Evolutionary conservation across 2,113 vertebrate genomes (phyloP).

Genomic region (Psophia crepitans): DNA sequence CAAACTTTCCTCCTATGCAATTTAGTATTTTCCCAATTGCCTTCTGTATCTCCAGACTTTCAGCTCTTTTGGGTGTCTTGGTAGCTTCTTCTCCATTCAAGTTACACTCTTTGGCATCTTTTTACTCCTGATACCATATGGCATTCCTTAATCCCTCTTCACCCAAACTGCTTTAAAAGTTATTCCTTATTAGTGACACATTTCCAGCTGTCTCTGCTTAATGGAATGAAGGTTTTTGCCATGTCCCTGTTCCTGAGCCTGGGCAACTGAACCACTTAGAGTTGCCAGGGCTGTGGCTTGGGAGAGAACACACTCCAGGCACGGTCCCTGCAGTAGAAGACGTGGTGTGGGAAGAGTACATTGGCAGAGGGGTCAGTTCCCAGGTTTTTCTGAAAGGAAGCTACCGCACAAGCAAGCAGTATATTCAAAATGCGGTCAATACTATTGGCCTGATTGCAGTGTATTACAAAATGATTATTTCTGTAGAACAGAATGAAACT

Average conservation of each 20-base stretch:
- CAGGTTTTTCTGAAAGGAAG: background rate
- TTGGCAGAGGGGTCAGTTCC: background rate
- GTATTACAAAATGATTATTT: background rate
- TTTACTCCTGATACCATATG: slow-evolving; percentile 8
- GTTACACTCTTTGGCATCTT: slow-evolving; percentile 2
- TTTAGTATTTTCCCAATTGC: background rate
- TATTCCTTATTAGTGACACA: slow-evolving; percentile 17
- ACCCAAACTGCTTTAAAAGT: slow-evolving; percentile 21
- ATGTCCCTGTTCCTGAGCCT: background rate
- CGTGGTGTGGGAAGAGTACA: background rate
- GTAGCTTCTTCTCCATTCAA: background rate
- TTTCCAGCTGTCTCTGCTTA: background rate
- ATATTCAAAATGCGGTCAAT: background rate
- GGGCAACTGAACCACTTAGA: background rate
- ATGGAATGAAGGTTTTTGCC: background rate
- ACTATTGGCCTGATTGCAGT: background rate
- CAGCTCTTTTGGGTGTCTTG: background rate
- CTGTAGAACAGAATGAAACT: background rate
- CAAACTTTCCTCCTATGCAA: background rate
- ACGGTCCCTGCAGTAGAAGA: background rate
- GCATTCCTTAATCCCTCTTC: slow-evolving; percentile 30
- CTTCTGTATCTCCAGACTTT: slow-evolving; percentile 1
- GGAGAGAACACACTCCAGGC: background rate
- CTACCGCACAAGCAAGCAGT: background rate
- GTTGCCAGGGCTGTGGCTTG: background rate